Percentiles rank a stretch among this genome's conserved stretches.
These are phyloP conservation scores for Drosophila mayaguana DNA, from an alignment of 2,888 invertebrate species.

Conservation along the genomic window DNA sequence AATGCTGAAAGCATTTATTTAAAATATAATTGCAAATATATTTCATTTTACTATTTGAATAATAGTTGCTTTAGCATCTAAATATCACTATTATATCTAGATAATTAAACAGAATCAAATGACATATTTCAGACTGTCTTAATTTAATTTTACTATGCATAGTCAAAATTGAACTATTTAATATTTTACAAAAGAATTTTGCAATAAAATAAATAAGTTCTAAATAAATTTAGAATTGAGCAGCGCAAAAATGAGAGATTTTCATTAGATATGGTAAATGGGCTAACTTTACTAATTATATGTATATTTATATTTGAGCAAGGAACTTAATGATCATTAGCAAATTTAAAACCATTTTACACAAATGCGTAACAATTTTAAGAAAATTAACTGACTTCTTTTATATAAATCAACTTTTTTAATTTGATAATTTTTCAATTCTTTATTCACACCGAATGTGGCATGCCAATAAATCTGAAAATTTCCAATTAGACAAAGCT, in stretches of 20 bases:
- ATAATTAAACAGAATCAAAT: background rate
- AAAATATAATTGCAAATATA: background rate
- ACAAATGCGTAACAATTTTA: background rate
- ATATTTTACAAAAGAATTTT: no score
- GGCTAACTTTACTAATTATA: no score
- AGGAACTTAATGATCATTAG: no score
- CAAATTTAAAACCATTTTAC: background rate
- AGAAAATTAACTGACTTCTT: background rate
- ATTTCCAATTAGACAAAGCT: background rate
- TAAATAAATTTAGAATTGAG: no score
- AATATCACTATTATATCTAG: background rate
- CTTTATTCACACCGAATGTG: background rate
- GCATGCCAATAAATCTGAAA: background rate
- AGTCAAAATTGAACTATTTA: no score
- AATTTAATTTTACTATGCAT: background rate
- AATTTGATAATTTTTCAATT: background rate
- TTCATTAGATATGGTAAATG: no score
- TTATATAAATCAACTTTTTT: background rate
- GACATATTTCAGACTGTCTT: background rate
- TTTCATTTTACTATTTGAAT: accelerated
- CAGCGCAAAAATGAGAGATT: no score
- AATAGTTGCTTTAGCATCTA: background rate
- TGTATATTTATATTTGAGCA: no score
- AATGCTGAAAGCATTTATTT: no score
- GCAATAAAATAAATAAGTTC: no score